Base-by-base conservation (phyloP, 1,140 invertebrate genomes). In the Batillaria attramentaria region DNA sequence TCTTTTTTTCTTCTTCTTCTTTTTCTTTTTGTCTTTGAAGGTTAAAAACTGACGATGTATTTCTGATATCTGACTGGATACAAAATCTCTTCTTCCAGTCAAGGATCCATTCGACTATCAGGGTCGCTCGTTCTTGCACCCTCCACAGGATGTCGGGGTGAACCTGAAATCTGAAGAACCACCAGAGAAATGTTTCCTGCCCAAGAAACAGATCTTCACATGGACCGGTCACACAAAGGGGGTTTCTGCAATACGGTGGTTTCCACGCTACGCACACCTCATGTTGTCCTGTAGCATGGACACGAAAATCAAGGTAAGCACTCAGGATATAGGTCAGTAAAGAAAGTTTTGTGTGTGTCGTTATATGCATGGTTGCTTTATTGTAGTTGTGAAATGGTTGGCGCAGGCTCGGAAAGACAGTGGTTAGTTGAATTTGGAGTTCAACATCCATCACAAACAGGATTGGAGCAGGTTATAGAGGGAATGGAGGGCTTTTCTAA, bases 151-250 rank as follows among this genome's bases (percentile, higher is more conserved):
- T 92, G 95, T 99, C 84, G 98, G 97, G 20, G 96, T 99, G 8
- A 99, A 98, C 92, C 93, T 99, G 13, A 94, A 95, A 60, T 95
- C 96, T n/a, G 96, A 97, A 81, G 94, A 95, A 20, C 95, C 96
- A 35, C 98, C 98, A 0, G 95, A 97, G 70, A 96, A 96, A 89
- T 99, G 99, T 91, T 99, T 99, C 90, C 92, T 99, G 79, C 99
- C 99, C 35, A 99, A 99, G 92, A 94, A 97, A 57, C 95, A 97
- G 83, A 95, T 99, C 79, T 96, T 98, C 90, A 98, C 97, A 0
- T 99, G 98, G 96, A 94, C 95, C 83, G 98, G 98, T 0, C 99
- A 99, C 92, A 97, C 95, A 0, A 99, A 99, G 91, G 97, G 97
- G n/a, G 95, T 99, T 84, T 95, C 97, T 2, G 95, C 97, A 5